These are phyloP conservation scores for Philopotamus ludificatus DNA, from an alignment of 1,140 invertebrate species.

Conservation along the genomic window DNA sequence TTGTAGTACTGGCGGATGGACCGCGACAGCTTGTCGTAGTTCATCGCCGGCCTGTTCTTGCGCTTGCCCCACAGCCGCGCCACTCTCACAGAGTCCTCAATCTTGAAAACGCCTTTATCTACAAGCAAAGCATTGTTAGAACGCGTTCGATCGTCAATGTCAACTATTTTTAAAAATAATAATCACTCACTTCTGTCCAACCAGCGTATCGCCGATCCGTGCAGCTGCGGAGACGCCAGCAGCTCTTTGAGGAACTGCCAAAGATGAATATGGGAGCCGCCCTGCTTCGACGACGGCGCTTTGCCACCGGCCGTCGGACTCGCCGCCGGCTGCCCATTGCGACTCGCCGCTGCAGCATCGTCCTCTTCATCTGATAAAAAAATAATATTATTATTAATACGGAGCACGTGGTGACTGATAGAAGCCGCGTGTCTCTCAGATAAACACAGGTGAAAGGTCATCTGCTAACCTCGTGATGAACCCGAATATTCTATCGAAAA, in stretches of 20 bases:
- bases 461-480: neutral
- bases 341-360: slow-evolving; percentile 48
- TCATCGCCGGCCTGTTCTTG: slow-evolving; percentile 98
- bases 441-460: neutral
- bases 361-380: slow-evolving; percentile 58
- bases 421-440: neutral
- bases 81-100: slow-evolving; percentile 96
- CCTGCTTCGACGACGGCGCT: slow-evolving; percentile 46
- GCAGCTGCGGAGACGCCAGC: slow-evolving; percentile 77
- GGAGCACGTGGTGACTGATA: neutral
- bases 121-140: slow-evolving; percentile 32
- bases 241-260: slow-evolving; percentile 99
- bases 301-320: slow-evolving; percentile 45
- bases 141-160: slow-evolving; percentile 1
- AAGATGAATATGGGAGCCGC: slow-evolving; percentile 90
- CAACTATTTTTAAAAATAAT: neutral
- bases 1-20: slow-evolving; percentile 99
- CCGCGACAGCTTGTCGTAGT: slow-evolving; percentile 98
- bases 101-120: slow-evolving; percentile 95
- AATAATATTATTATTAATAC: slow-evolving; percentile 28
- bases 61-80: slow-evolving; percentile 94
- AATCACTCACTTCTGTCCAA: slow-evolving; percentile 71
- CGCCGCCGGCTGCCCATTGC: slow-evolving; percentile 38
- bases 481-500: neutral
- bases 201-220: slow-evolving; percentile 95